A percentile compares a stretch with the other conserved stretches of the same genome.
Evolutionary conservation across 2,113 vertebrate genomes (phyloP).

Genomic region (Pleuronectes platessa): DNA sequence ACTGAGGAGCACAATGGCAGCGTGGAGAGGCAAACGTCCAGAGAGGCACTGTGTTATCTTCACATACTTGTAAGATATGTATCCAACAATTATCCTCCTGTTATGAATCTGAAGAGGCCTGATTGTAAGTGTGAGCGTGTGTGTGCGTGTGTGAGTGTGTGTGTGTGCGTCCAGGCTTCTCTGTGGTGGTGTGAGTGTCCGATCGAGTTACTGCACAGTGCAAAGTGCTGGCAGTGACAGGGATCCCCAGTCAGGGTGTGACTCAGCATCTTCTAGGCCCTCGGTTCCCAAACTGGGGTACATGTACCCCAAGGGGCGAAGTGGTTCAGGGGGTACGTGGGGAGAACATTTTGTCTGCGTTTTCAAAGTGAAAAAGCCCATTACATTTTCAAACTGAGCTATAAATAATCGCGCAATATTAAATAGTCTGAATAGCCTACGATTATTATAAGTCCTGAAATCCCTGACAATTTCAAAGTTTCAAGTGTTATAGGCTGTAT

Average conservation of each 20-base stretch:
- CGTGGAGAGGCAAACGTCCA: slow-evolving; percentile 9
- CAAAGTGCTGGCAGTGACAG: slow-evolving; percentile 16
- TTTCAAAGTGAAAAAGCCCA: too few species aligned
- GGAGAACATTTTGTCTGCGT: too few species aligned
- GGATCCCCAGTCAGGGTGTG: slow-evolving; percentile 4
- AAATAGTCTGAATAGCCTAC: too few species aligned
- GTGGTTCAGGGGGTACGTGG: too few species aligned
- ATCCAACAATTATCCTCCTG: slow-evolving; percentile 21
- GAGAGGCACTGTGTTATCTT: slow-evolving; percentile 26
- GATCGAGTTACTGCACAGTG: slow-evolving; percentile 53
- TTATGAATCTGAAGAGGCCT: slow-evolving; percentile 24
- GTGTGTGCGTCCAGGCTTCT: slow-evolving; percentile 24
- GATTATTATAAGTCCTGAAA: too few species aligned
- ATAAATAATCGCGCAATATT: too few species aligned
- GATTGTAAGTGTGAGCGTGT: slow-evolving; percentile 9
- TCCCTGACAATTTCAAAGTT: too few species aligned
- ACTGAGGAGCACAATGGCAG: slow-evolving; percentile 29
- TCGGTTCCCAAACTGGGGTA: too few species aligned
- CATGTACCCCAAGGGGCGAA: too few species aligned
- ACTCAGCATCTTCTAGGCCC: slow-evolving; percentile 40
- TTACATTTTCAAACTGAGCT: too few species aligned
- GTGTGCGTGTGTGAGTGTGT: not conserved
- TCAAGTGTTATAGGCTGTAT: too few species aligned
- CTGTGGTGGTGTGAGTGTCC: slow-evolving; percentile 18
- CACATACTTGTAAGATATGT: slow-evolving; percentile 36